Evolutionary conservation across 2,113 vertebrate species (phyloP).

Genomic region (Cololabis saira): DNA sequence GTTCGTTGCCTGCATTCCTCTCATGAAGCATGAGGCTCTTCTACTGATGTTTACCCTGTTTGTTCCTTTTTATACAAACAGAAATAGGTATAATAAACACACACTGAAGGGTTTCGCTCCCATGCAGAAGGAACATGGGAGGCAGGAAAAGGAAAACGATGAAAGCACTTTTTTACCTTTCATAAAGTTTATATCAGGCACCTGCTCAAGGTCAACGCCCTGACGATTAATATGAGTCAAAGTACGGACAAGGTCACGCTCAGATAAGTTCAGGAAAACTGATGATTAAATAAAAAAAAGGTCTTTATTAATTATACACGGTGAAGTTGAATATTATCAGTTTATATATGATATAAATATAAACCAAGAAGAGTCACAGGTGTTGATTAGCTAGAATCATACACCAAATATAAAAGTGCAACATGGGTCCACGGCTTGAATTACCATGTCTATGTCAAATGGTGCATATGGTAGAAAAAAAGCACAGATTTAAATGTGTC

Average conservation of each 20-base stretch:
- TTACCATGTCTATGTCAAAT: background rate
- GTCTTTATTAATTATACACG: too few relatives aligned
- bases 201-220: background rate
- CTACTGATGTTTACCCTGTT: slow-evolving; percentile 58
- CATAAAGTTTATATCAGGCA: background rate
- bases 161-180: background rate
- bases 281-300: too few relatives aligned
- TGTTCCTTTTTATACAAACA: slow-evolving; percentile 61
- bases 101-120: slow-evolving; percentile 34
- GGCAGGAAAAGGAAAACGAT: slow-evolving; percentile 8
- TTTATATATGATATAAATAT: too few relatives aligned
- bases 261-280: too few relatives aligned
- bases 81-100: slow-evolving; percentile 68
- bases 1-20: slow-evolving; percentile 30
- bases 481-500: too few relatives aligned
- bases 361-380: too few relatives aligned
- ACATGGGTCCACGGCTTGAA: background rate
- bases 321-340: too few relatives aligned
- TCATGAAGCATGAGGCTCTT: slow-evolving; percentile 37
- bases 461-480: too few relatives aligned
- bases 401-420: background rate
- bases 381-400: too few relatives aligned
- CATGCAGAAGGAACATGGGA: background rate
- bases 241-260: too few relatives aligned
- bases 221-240: background rate